Percentiles rank a stretch among this genome's conserved stretches.
Evolutionary conservation across 1,140 invertebrate genomes (phyloP).

Genomic region (Oreohelix idahoensis): DNA sequence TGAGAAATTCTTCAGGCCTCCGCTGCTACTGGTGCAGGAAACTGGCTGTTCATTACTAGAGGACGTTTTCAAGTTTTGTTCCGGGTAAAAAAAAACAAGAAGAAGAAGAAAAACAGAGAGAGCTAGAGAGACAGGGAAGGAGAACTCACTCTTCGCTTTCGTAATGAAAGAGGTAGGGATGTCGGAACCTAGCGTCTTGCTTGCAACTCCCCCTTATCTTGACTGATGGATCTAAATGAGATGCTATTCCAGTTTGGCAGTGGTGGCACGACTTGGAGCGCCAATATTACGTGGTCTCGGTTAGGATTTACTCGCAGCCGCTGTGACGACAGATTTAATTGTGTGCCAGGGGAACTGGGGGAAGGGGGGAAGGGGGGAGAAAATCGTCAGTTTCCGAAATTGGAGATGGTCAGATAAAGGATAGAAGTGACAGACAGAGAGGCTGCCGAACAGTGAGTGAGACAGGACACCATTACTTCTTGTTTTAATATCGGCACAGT

Average conservation of each 20-base stretch:
- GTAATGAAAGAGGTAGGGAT: not conserved
- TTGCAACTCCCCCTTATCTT: not conserved
- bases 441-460: not conserved
- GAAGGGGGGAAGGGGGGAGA: not conserved
- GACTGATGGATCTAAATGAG: slow-evolving; percentile 19
- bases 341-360: not conserved
- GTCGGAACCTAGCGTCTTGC: not conserved
- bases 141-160: not conserved
- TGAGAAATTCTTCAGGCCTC: too few relatives aligned
- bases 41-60: too few relatives aligned
- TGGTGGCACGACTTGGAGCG: not conserved
- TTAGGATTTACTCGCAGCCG: slow-evolving; percentile 5
- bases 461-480: not conserved
- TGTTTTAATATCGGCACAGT: too few relatives aligned
- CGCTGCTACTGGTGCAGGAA: too few relatives aligned
- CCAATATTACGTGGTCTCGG: not conserved
- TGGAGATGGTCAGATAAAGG: slow-evolving; percentile 2
- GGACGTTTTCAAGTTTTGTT: too few relatives aligned
- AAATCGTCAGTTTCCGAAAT: not conserved
- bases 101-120: too few relatives aligned
- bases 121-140: too few relatives aligned
- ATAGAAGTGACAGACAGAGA: not conserved
- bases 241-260: slow-evolving; percentile 9
- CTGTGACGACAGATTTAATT: slow-evolving; percentile 10
- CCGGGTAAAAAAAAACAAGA: too few relatives aligned